Evolutionary conservation across 2,888 invertebrate genomes (phyloP).

Genomic region (Diachrysia chrysitis): DNA sequence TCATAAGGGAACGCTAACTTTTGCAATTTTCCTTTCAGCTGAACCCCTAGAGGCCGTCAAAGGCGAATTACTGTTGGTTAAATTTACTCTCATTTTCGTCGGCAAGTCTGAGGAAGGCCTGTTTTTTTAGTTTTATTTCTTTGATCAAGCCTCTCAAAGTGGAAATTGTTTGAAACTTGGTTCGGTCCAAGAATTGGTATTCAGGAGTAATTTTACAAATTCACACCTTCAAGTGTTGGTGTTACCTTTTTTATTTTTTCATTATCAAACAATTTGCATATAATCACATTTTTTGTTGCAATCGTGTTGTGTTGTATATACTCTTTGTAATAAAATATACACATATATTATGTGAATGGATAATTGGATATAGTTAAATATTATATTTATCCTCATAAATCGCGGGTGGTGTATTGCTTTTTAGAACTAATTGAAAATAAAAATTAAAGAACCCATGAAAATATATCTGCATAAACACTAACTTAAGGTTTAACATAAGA

Average conservation of each 20-base stretch:
- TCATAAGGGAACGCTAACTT: constrained; percentile 86
- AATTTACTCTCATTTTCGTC: constrained; percentile 86
- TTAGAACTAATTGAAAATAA: no score
- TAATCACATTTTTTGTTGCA: no score
- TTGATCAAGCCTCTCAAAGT: constrained; percentile 86
- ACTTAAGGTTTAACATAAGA: background rate
- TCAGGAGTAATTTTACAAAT: constrained; percentile 83
- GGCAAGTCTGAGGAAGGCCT: constrained; percentile 70
- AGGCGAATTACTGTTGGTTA: constrained; percentile 87
- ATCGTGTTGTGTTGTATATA: no score
- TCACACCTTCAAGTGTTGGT: constrained; percentile 73
- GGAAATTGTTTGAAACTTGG: constrained; percentile 85
- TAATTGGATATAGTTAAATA: no score
- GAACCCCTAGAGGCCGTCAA: constrained; percentile 81
- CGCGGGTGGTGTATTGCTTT: no score
- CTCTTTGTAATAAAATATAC: no score
- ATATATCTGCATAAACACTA: no score
- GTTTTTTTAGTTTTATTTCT: constrained; percentile 88
- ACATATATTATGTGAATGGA: no score
- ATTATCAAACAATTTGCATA: background rate
- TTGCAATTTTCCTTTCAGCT: constrained; percentile 84
- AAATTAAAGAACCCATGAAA: no score
- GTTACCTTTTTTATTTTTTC: constrained; percentile 44
- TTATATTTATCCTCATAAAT: no score
- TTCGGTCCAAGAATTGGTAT: constrained; percentile 81